phyloP scores from a whole-genome alignment of 2,888 invertebrate species.

The Phyllotreta cruciferae region DNA sequence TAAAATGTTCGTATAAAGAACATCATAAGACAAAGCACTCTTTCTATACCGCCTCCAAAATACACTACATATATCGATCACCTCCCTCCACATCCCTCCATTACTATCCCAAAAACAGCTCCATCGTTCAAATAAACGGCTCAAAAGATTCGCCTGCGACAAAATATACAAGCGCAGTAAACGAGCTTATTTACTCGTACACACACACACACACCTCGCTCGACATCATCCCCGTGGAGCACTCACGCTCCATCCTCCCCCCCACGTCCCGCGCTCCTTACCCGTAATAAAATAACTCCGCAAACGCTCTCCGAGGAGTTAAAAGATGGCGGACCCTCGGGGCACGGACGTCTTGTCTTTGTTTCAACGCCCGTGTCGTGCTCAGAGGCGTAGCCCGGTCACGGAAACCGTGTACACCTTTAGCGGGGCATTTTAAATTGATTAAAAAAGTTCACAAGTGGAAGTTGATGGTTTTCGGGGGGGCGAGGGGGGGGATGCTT shows the following conservation, averaged over 20 bases:
- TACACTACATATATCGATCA: no score
- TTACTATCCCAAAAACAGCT: no score
- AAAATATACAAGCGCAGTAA: slow-evolving; percentile 46
- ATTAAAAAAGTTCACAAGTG: no score
- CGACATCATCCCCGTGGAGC: slow-evolving; percentile 58
- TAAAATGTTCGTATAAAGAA: no score
- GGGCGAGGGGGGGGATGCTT: no score
- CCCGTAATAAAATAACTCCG: slow-evolving; percentile 62
- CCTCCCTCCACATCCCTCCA: no score
- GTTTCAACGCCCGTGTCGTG: slow-evolving; percentile 30
- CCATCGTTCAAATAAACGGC: slow-evolving; percentile 36
- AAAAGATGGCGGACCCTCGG: slow-evolving; percentile 57
- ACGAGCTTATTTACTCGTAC: slow-evolving; percentile 58
- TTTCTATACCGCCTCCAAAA: no score
- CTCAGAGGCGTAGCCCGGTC: slow-evolving; percentile 20
- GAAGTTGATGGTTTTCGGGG: no score
- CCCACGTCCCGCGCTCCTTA: slow-evolving; percentile 54
- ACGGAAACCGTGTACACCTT: not conserved
- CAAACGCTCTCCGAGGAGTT: slow-evolving; percentile 60
- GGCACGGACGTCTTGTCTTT: slow-evolving; percentile 46
- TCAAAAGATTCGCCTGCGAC: slow-evolving; percentile 43
- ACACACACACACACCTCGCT: slow-evolving; percentile 58
- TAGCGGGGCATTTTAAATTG: not conserved
- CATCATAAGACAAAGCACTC: no score
- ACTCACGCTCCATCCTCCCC: slow-evolving; percentile 48